These are phyloP conservation scores for Reinhardtius hippoglossoides DNA, from an alignment of 2,113 vertebrate genomes.

Conservation along the genomic window DNA sequence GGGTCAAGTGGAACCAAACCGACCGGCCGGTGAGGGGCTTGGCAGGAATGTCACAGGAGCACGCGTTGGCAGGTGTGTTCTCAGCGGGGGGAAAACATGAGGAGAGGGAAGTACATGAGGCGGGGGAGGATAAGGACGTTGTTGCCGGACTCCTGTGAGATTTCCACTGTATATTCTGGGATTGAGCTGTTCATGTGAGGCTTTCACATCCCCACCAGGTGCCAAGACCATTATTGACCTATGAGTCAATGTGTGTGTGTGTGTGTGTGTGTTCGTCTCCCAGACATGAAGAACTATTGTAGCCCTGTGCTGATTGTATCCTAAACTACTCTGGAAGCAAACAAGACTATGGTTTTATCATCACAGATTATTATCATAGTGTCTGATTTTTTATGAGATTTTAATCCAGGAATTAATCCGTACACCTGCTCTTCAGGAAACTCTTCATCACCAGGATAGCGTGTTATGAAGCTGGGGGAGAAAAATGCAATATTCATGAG, in stretches of 20 bases:
- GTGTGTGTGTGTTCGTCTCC: not conserved
- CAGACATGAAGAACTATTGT: not conserved
- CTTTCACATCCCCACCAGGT: conserved; percentile 21
- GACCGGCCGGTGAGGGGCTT: conserved; percentile 5
- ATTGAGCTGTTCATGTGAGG: not conserved
- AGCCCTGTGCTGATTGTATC: not conserved
- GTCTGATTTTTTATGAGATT: conserved; percentile 11
- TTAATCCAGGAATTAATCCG: conserved; percentile 28
- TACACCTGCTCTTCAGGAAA: conserved; percentile 23
- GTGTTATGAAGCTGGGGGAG: conserved; percentile 43
- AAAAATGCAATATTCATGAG: conserved; percentile 60
- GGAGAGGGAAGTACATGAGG: not conserved
- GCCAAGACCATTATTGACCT: conserved; percentile 22
- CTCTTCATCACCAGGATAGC: conserved; percentile 1
- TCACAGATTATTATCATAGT: not conserved
- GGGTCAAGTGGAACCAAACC: conserved; percentile 35
- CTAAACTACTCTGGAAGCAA: conserved; percentile 25
- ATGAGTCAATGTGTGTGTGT: not conserved
- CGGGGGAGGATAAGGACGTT: conserved; percentile 12
- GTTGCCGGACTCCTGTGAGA: conserved; percentile 49
- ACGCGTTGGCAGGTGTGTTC: conserved; percentile 43
- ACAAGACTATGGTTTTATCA: not conserved
- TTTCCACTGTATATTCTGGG: conserved; percentile 24
- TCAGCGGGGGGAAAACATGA: conserved; percentile 11
- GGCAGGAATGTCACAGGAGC: conserved; percentile 65